Conservation (phyloP, 2,888 invertebrate genomes). For the Drosophila lacicola region DNA sequence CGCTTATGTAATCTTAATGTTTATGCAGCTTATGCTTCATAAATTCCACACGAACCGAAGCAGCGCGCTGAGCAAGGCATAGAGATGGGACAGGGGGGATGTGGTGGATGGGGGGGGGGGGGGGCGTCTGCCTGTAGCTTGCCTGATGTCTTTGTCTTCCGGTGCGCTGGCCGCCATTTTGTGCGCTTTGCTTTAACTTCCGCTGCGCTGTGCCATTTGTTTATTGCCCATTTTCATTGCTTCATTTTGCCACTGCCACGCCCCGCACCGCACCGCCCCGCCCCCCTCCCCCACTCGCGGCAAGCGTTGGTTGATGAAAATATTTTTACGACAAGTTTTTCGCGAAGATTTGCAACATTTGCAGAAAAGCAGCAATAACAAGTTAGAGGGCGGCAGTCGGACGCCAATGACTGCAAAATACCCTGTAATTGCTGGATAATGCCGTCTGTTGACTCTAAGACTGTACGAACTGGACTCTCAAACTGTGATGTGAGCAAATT, state of each 20-base stretch:
- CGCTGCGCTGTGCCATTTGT: constrained; percentile 76
- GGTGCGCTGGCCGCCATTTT: constrained; percentile 73
- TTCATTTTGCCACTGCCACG: constrained; percentile 45
- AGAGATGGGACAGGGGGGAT: too few species aligned
- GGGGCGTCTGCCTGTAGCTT: not conserved
- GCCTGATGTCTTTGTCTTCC: constrained; percentile 68
- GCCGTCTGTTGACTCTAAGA: too few species aligned
- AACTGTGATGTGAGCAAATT: too few species aligned
- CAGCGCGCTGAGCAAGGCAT: not conserved
- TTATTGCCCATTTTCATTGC: constrained; percentile 78
- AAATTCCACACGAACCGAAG: constrained; percentile 56
- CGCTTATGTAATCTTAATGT: constrained; percentile 80
- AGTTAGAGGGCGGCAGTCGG: not conserved
- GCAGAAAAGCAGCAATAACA: constrained; percentile 61
- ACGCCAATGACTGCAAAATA: not conserved
- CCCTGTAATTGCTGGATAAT: not conserved
- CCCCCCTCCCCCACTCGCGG: not conserved
- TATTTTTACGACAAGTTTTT: constrained; percentile 81
- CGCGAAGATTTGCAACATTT: constrained; percentile 79
- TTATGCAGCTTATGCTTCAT: constrained; percentile 81
- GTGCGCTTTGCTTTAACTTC: constrained; percentile 64
- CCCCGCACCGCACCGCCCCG: not conserved
- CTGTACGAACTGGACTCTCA: too few species aligned
- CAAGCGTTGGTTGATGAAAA: constrained; percentile 66
- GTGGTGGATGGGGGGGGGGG: not conserved